Conservation (phyloP, 2,888 invertebrate species). For the Melipona bicolor region DNA sequence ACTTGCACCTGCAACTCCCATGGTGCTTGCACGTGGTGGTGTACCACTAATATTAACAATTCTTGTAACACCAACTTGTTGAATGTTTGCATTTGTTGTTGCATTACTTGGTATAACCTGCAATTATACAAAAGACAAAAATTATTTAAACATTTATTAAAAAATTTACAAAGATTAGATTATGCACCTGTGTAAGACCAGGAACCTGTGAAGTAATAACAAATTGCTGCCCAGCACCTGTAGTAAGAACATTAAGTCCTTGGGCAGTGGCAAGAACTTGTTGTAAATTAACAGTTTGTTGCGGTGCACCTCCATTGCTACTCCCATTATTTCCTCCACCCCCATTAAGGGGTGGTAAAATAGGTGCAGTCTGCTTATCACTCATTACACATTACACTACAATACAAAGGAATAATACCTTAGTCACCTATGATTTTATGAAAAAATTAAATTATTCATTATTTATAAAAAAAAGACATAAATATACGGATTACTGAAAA, state of each 20-base stretch:
- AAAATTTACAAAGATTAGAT: neutral
- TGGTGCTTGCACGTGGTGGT: conserved; percentile 78
- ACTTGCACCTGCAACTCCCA: conserved; percentile 77
- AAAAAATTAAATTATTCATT: neutral
- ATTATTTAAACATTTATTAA: neutral
- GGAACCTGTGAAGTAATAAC: conserved; percentile 84
- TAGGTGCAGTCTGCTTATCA: conserved; percentile 83
- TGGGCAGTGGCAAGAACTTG: conserved; percentile 82
- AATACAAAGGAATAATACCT: conserved; percentile 40
- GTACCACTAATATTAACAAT: conserved; percentile 84
- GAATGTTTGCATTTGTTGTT: conserved; percentile 78
- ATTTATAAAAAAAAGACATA: neutral
- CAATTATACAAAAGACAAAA: conserved; percentile 18
- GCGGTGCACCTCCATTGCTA: conserved; percentile 77
- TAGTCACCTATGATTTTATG: neutral
- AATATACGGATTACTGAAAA: neutral
- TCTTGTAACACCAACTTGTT: conserved; percentile 85
- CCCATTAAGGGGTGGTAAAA: conserved; percentile 83
- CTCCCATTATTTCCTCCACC: conserved; percentile 82
- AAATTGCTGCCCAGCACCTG: conserved; percentile 83
- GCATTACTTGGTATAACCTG: conserved; percentile 81
- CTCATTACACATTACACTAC: conserved; percentile 83
- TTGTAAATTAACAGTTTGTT: conserved; percentile 81
- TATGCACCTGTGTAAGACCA: conserved; percentile 85
- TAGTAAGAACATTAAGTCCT: conserved; percentile 83